Base-by-base conservation (phyloP, 2,113 vertebrate species). In the Alectura lathami region DNA sequence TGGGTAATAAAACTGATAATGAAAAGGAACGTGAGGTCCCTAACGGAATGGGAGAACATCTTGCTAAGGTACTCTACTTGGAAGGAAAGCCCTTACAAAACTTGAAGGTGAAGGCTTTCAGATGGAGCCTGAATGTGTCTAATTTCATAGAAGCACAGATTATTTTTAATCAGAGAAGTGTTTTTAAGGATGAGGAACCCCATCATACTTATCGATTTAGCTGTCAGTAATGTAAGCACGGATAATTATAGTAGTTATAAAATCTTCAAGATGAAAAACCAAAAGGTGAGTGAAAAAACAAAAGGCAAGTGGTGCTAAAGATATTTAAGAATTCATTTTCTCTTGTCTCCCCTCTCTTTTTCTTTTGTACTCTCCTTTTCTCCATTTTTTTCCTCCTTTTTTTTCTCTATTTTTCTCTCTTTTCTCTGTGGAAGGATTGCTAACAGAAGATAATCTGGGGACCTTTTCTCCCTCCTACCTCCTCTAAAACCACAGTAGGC, bases 1-100 rank as follows among this genome's bases (percentile, higher is more conserved):
- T 99, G 64, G 99, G 98, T 54, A 99, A 99, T 95, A 99, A 99
- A 97, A 98, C 98, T 10, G 99, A 99, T 97, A 98, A 98, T 13
- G 97, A 98, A 51, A 98, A 94, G 83, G 98, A 99, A 63, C 97
- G 98, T 12, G 98, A 98, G 96, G 98, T 99, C 42, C 97, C 98
- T 0, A 96, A 95, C 79, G 98, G 98, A 87, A 97, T 98, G 11
- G 99, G 98, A 26, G 97, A 99, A 54, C 97, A 95, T 40, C 97
- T 99, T 29, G 98, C 98, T 63, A 97, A 98, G 98, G 99, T 99
- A 96, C 20, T 48, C 38, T 99, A 96, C 20, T 48, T 29, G 42
- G 30, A 42, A 22, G 11, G 12, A 8, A 60, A 11, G 20, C 17
- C 7, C 3, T 56, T 64, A 21, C 9, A 66, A 21, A 86, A 62